Base-by-base conservation (phyloP, 2,888 invertebrate genomes). In the Lumbricus terrestris region DNA sequence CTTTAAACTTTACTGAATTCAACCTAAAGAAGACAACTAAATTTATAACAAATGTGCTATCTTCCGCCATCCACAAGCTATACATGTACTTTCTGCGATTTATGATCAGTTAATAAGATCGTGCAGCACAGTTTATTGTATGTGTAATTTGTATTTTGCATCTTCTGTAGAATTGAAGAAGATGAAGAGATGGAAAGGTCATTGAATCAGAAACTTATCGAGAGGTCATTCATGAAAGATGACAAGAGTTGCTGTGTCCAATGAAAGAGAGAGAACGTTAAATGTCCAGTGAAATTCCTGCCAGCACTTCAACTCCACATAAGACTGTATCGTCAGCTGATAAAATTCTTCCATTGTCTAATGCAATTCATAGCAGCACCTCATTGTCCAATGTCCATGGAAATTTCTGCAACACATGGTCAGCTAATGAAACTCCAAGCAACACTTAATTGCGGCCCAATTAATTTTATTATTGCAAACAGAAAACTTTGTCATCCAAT, bases 121-220 rank as follows among this genome's bases (percentile, higher is more conserved):
- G 29, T 54, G 23, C 18, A 15, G 18, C 42, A 6, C 16, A 15
- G 42, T 16, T 42, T 42, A 42, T 42, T 42, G 23, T 47, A 16
- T 29, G 13, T 15, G 29, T 69, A 69, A n/a, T 69, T 69, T 69
- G n/a, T 69, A 69, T 69, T 69, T 47, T 3, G 69, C n/a, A 69
- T 69, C n/a, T 69, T 47, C 34, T 90, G n/a, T 91, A 92, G 92
- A 33, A 92, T 92, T 89, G 92, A 92, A 69, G 92, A 92, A 90
- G 92, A 92, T 82, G 92, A 92, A 69, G 92, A 92, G 88, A 91
- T 91, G 42, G 92, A 92, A 90, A 89, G 91, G 83, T 88, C 88
- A 23, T 83, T 91, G 85, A 90, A 90, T 88, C 85, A 92, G 90
- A 90, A 90, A 47, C 90, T 92, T 85, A 90, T 83, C 37, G 92